Evolutionary conservation across 1,140 invertebrate genomes (phyloP).

Genomic region (Plectrocnemia conspersa): DNA sequence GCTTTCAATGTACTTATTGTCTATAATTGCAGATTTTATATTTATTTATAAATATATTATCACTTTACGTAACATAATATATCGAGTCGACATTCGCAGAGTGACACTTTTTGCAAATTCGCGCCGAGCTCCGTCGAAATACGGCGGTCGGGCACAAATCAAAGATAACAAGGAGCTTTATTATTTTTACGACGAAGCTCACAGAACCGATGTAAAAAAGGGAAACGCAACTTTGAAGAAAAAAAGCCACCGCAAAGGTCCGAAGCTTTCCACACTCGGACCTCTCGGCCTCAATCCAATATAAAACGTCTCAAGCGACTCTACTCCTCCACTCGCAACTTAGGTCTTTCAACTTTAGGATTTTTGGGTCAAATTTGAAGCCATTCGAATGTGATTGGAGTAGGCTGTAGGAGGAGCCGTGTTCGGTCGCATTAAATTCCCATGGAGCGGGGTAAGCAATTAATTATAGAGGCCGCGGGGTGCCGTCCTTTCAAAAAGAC

Average conservation of each 20-base stretch:
- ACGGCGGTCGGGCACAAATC: conserved; percentile 23
- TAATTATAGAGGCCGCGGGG: conserved; percentile 34
- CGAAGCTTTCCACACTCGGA: conserved; percentile 12
- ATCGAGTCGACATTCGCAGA: too few relatives aligned
- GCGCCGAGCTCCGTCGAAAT: too few relatives aligned
- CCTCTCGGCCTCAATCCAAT: not conserved
- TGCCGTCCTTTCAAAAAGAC: conserved; percentile 36
- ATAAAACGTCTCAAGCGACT: not conserved
- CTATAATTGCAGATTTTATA: too few relatives aligned
- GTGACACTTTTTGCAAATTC: too few relatives aligned
- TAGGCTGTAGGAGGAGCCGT: too few relatives aligned
- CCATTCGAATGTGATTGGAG: too few relatives aligned
- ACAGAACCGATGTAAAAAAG: conserved; percentile 25
- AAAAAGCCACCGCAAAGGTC: conserved; percentile 25
- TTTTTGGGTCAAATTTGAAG: too few relatives aligned
- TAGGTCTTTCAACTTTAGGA: too few relatives aligned
- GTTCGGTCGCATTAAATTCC: conserved; percentile 33
- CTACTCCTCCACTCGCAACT: too few relatives aligned
- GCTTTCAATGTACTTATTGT: too few relatives aligned
- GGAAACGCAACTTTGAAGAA: conserved; percentile 17
- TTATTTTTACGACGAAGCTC: conserved; percentile 32
- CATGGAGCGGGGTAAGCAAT: conserved; percentile 34
- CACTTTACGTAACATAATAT: too few relatives aligned
- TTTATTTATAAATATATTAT: too few relatives aligned
- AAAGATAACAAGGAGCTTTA: conserved; percentile 34